Evolutionary conservation across 2,797 vertebrate species (phyloP).

Genomic region (Aphelocoma californica): DNA sequence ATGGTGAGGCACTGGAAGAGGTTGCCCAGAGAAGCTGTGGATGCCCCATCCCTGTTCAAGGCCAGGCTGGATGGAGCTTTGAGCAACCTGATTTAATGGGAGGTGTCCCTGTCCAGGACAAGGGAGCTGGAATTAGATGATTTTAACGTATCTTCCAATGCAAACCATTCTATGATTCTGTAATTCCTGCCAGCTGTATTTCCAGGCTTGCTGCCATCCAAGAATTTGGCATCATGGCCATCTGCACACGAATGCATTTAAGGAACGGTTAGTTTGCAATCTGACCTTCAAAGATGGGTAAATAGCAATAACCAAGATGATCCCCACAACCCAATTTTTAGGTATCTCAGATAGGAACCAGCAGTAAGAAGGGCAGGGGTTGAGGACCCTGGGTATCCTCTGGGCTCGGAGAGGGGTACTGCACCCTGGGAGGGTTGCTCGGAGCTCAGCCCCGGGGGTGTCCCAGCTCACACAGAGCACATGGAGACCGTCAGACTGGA

Average conservation of each 20-base stretch:
- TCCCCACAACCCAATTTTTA: not conserved
- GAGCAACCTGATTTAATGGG: not conserved
- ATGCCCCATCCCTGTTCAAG: not conserved
- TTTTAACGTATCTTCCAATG: not conserved
- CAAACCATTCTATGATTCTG: not conserved
- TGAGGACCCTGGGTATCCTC: not conserved
- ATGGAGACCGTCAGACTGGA: accelerated
- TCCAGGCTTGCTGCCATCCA: not conserved
- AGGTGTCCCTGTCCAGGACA: not conserved
- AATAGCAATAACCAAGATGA: not conserved
- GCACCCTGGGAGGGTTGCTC: accelerated
- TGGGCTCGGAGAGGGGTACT: not conserved
- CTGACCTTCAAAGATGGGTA: not conserved
- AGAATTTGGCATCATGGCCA: not conserved
- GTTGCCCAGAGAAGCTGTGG: not conserved
- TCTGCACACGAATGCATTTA: not conserved
- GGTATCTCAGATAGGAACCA: not conserved
- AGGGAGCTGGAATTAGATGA: not conserved
- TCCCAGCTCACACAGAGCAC: not conserved
- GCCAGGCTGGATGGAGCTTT: not conserved
- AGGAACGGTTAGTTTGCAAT: not conserved
- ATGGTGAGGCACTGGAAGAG: not conserved
- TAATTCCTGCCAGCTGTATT: not conserved
- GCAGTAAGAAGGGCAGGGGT: not conserved
- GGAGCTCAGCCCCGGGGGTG: accelerated